These are phyloP conservation scores for Apodemia mormo DNA, from an alignment of 2,888 invertebrate genomes.

Conservation along the genomic window DNA sequence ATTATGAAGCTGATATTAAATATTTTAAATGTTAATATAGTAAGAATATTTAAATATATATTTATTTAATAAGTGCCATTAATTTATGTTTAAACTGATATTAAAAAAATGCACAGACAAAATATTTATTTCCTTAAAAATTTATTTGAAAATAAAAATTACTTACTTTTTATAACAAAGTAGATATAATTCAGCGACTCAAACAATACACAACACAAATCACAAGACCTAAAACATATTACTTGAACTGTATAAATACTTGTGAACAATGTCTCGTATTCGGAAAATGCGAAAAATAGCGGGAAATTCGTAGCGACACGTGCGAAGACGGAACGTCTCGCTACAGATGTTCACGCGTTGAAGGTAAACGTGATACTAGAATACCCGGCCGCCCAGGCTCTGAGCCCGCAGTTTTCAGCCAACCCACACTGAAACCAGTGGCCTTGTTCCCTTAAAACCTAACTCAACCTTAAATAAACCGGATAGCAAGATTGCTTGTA, in stretches of 20 bases:
- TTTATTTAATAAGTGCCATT: too few relatives aligned
- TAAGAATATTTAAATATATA: too few relatives aligned
- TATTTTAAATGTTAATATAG: too few relatives aligned
- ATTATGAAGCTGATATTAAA: too few relatives aligned
- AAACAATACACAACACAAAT: constrained; percentile 6
- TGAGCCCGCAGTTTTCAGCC: constrained; percentile 24
- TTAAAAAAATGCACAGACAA: too few relatives aligned
- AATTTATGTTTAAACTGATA: too few relatives aligned
- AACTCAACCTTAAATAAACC: constrained; percentile 20
- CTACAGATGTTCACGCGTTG: constrained; percentile 26
- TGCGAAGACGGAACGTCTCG: neutral
- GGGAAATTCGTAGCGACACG: neutral
- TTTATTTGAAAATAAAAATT: neutral
- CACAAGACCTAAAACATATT: neutral
- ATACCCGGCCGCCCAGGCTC: constrained; percentile 35
- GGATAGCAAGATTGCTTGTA: neutral
- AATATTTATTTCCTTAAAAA: neutral
- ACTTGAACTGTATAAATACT: too few relatives aligned
- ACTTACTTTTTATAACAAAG: neutral
- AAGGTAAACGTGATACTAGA: constrained; percentile 36
- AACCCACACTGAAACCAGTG: constrained; percentile 23
- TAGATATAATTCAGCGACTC: neutral
- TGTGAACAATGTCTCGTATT: neutral
- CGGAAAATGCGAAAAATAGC: constrained; percentile 19
- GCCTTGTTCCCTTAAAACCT: constrained; percentile 22